Evolutionary conservation across 2,113 vertebrate species (phyloP).

Genomic region (Osmerus eperlanus): DNA sequence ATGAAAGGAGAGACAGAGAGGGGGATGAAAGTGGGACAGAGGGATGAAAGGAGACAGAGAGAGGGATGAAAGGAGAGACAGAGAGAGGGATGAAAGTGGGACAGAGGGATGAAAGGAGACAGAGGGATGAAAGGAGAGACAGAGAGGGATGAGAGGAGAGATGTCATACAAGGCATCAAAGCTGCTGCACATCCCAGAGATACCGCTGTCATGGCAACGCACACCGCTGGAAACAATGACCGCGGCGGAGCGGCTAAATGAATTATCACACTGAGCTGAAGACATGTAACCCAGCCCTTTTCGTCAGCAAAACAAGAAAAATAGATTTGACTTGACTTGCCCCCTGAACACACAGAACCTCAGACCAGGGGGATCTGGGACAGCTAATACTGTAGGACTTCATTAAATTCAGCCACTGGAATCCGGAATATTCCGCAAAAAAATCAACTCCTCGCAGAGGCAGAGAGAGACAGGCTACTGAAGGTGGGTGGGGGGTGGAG

Average conservation of each 20-base stretch:
- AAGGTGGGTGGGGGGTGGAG: too few species aligned
- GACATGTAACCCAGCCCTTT: not conserved
- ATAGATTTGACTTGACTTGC: not conserved
- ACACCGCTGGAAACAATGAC: not conserved
- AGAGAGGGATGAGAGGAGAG: too few species aligned
- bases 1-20: too few species aligned
- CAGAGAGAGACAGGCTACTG: not conserved
- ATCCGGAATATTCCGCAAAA: slow-evolving; percentile 33
- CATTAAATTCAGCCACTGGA: slow-evolving; percentile 34
- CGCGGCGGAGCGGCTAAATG: not conserved
- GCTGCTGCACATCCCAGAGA: not conserved
- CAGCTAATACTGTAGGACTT: not conserved
- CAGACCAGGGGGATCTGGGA: too few species aligned
- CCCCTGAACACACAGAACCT: too few species aligned
- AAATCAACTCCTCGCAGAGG: slow-evolving; percentile 11
- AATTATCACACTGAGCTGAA: not conserved
- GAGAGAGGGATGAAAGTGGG: too few species aligned
- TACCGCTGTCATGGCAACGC: slow-evolving; percentile 14
- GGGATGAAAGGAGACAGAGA: too few species aligned
- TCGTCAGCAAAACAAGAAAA: not conserved
- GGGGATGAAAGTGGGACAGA: too few species aligned
- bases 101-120: too few species aligned
- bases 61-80: too few species aligned
- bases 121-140: too few species aligned
- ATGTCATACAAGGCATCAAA: too few species aligned